Percentiles rank a stretch among this genome's conserved stretches.
Evolutionary conservation across 2,888 invertebrate species (phyloP).

Genomic region (Gastrophysa polygoni): DNA sequence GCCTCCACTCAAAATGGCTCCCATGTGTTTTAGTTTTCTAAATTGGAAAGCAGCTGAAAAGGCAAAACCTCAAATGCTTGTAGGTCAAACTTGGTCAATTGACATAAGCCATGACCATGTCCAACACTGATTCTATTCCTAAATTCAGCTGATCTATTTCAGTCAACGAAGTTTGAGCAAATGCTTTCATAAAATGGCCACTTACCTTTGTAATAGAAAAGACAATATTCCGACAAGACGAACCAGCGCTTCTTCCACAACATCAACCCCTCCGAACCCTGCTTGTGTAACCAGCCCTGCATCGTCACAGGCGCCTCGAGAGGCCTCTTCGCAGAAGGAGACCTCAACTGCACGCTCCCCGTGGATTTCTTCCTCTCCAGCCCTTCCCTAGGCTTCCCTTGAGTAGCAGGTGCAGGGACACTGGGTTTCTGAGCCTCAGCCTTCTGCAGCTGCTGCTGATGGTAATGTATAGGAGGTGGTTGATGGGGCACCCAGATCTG

Average conservation of each 20-base stretch:
- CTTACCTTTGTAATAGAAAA: slow-evolving; percentile 93
- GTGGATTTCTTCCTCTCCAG: slow-evolving; percentile 45
- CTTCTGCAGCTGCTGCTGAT: slow-evolving; percentile 44
- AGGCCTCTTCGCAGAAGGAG: slow-evolving; percentile 84
- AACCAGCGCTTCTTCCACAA: slow-evolving; percentile 96
- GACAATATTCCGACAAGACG: slow-evolving; percentile 89
- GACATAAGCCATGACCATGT: no score
- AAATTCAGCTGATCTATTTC: no score
- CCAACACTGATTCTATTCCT: no score
- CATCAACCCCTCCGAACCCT: slow-evolving; percentile 91
- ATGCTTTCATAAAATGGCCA: slow-evolving; percentile 22
- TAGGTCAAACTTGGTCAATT: no score
- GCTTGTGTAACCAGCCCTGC: slow-evolving; percentile 90
- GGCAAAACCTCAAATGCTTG: no score
- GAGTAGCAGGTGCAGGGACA: slow-evolving; percentile 22
- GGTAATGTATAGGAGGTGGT: slow-evolving; percentile 49
- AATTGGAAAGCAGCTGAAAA: no score
- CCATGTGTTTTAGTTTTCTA: no score
- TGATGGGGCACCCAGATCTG: slow-evolving; percentile 53
- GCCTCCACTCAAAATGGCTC: no score
- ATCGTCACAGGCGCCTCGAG: slow-evolving; percentile 84
- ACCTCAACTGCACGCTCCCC: slow-evolving; percentile 64
- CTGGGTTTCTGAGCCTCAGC: slow-evolving; percentile 35
- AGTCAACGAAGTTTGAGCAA: no score
- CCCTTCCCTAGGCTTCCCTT: slow-evolving; percentile 43